These are phyloP conservation scores for Ctenopoma kingsleyae DNA, from an alignment of 2,797 vertebrate species.

Conservation along the genomic window DNA sequence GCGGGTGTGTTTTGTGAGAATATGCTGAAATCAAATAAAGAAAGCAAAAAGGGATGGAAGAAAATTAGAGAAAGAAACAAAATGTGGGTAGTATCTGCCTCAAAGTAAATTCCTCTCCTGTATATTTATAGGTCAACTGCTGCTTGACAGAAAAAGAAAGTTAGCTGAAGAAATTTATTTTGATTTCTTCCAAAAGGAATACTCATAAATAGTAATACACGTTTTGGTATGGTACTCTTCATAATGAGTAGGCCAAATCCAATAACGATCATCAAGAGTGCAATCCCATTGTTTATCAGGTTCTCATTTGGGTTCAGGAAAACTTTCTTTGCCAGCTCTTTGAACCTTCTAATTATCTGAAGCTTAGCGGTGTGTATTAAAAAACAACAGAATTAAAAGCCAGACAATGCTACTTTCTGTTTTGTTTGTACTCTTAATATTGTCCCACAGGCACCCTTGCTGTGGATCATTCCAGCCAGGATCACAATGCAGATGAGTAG, in stretches of 20 bases:
- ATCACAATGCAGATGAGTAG: slow-evolving; percentile 34
- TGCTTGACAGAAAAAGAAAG: slow-evolving; percentile 20
- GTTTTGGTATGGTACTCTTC: neutral
- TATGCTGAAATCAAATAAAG: slow-evolving; percentile 46
- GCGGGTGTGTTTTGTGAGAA: slow-evolving; percentile 55
- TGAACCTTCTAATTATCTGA: slow-evolving; percentile 9
- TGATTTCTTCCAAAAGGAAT: slow-evolving; percentile 3
- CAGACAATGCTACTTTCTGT: slow-evolving; percentile 10
- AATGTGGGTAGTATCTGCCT: slow-evolving; percentile 32
- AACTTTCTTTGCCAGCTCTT: slow-evolving; percentile 6
- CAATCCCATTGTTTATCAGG: slow-evolving; percentile 26
- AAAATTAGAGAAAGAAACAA: slow-evolving; percentile 45
- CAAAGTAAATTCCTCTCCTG: slow-evolving; percentile 31
- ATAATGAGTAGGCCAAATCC: slow-evolving; percentile 21
- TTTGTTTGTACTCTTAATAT: slow-evolving; percentile 29
- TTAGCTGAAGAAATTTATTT: slow-evolving; percentile 15
- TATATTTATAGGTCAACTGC: slow-evolving; percentile 52
- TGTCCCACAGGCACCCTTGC: slow-evolving; percentile 8
- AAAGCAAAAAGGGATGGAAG: slow-evolving; percentile 26
- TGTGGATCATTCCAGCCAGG: slow-evolving; percentile 30
- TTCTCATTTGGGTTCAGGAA: slow-evolving; percentile 20
- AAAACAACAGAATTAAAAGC: slow-evolving; percentile 2
- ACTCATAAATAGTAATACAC: slow-evolving; percentile 1
- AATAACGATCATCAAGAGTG: neutral
- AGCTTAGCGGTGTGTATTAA: neutral